Evolutionary conservation across 1,140 invertebrate genomes (phyloP), one percentile per base, ranked within the genome.

Genomic region (Thaumatotibia leucotreta): DNA sequence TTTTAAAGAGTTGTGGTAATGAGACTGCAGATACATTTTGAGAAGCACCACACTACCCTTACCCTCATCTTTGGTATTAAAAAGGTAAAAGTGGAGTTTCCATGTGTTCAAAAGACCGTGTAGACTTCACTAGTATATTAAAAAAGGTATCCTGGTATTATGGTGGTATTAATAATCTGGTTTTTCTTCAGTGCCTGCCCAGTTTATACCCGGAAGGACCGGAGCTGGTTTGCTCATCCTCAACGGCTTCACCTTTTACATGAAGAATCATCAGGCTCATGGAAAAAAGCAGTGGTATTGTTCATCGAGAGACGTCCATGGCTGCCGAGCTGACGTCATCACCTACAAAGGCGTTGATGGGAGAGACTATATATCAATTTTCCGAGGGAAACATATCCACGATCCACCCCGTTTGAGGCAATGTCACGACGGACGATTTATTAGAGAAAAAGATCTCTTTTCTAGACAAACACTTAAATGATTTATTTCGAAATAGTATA

Each of bases 221-320:
- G 88, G 88, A 4, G 84, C 88, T 4, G 84, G 88, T 5, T 70
- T 90, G 6, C 76, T 90, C 0, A 83, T 90, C 17, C 72, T 90
- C 2, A 88, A 90, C n/a, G 88, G 88, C 0, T 90, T 90, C 63
- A 90, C 88, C 4, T 90, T 90, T 65, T 90, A 90, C 54, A 88
- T 90, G 86, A 90, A 90, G 72, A 90, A 90, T 65, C 86, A 88
- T 68, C 88, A 88, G 68, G 88, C 88, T 0, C 86, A 88, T 52
- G 88, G 88, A 5, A 88, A 88, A 67, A 90, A 90, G 63, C 88
- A 90, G 64, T 88, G 88, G 88, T 90, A 90, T 69, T 90, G 88
- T 61, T 88, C 88, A 10, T 85, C 86, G 5, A 83, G 88, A 69
- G 88, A 90, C 11, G 86, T 90, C 10, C 79, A 87, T 9, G 88